Conservation (phyloP, 2,113 vertebrate genomes). For the Excalfactoria chinensis region DNA sequence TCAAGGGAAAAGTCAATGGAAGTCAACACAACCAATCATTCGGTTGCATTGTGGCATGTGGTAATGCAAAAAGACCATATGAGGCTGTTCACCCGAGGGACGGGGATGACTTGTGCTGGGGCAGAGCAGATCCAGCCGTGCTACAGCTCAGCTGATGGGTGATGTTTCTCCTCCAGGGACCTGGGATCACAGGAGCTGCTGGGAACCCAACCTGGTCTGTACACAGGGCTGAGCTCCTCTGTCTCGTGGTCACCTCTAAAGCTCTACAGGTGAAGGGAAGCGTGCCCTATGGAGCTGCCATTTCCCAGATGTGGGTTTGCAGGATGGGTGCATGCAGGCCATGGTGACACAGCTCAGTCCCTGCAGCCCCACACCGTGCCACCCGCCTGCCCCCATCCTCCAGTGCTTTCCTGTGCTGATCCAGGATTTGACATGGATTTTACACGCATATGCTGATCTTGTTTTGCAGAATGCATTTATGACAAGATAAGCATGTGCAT, state of each 20-base stretch:
- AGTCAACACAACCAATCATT: rapidly evolving
- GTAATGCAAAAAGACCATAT: neutral
- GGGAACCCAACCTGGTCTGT: neutral
- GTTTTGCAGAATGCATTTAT: no score
- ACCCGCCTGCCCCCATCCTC: neutral
- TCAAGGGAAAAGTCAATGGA: neutral
- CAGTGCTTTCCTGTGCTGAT: neutral
- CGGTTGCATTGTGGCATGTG: neutral
- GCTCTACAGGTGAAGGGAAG: neutral
- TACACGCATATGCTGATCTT: no score
- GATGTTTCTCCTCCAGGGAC: neutral
- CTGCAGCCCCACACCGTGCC: neutral
- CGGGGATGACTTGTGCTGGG: no score
- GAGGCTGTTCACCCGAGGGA: rapidly evolving
- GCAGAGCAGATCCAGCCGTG: neutral
- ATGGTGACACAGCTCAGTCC: neutral
- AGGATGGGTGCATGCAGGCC: neutral
- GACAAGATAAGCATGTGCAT: neutral
- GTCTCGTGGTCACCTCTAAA: neutral
- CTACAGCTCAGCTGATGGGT: neutral
- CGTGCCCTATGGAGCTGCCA: neutral
- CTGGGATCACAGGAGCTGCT: neutral
- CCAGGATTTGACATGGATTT: neutral
- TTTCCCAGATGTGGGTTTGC: neutral
- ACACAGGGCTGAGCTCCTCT: neutral